Evolutionary conservation across 2,113 vertebrate species (phyloP).

Genomic region (Datnioides undecimradiatus): DNA sequence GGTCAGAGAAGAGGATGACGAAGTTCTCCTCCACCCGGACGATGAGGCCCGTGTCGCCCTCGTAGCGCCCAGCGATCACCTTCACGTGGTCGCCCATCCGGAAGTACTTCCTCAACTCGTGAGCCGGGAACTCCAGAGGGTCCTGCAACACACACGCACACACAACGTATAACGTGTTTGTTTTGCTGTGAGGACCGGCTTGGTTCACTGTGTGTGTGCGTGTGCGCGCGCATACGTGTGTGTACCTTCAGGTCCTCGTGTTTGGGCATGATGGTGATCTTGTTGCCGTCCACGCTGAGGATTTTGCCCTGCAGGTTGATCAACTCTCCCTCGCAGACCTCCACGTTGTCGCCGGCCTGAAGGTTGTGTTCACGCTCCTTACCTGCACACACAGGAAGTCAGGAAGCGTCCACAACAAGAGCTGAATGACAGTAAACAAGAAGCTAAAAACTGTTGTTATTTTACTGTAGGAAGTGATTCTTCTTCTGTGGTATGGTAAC

Average conservation of each 20-base stretch:
- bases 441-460: too few relatives aligned
- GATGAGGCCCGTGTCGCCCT: slow-evolving; percentile 95
- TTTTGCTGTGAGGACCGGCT: not conserved
- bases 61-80: slow-evolving; percentile 94
- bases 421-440: too few relatives aligned
- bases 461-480: too few relatives aligned
- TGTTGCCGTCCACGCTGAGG: slow-evolving; percentile 96
- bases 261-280: slow-evolving; percentile 98
- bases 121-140: slow-evolving; percentile 95
- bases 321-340: slow-evolving; percentile 95
- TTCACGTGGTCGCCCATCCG: slow-evolving; percentile 98
- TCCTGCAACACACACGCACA: slow-evolving; percentile 81
- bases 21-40: slow-evolving; percentile 97
- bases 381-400: slow-evolving; percentile 83
- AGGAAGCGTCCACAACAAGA: too few relatives aligned
- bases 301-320: slow-evolving; percentile 98
- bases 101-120: slow-evolving; percentile 96
- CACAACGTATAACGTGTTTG: too few relatives aligned
- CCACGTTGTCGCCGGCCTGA: slow-evolving; percentile 95
- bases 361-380: slow-evolving; percentile 96
- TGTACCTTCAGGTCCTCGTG: slow-evolving; percentile 96
- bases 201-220: not conserved
- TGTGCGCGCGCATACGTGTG: too few relatives aligned
- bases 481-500: too few relatives aligned
- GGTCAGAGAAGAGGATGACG: slow-evolving; percentile 95